Percentiles rank a stretch among this genome's conserved stretches.
These are phyloP conservation scores for Bombus vancouverensis DNA, from an alignment of 1,140 invertebrate genomes.

Conservation along the genomic window DNA sequence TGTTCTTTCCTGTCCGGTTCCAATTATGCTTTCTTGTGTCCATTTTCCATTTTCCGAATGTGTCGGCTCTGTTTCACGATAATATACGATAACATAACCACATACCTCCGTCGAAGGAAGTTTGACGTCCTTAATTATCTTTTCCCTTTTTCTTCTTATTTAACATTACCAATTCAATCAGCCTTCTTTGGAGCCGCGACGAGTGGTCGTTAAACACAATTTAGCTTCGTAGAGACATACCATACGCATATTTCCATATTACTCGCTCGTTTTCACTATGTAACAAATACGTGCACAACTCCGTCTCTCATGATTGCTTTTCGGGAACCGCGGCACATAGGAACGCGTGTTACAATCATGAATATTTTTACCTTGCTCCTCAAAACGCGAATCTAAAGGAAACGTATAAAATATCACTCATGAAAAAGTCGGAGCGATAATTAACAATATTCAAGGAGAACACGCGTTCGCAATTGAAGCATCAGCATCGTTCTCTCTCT, in stretches of 20 bases:
- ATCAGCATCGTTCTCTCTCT: constrained; percentile 21
- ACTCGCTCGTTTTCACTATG: constrained; percentile 13
- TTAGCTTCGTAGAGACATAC: constrained; percentile 57
- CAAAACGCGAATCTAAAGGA: neutral
- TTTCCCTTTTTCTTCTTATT: constrained; percentile 1
- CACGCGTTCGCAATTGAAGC: constrained; percentile 22
- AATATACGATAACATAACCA: neutral
- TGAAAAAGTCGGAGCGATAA: neutral
- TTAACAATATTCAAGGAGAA: neutral
- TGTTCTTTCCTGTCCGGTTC: constrained; percentile 12
- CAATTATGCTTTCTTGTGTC: constrained; percentile 29
- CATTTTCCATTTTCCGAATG: neutral
- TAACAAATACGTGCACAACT: constrained; percentile 32
- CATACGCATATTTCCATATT: constrained; percentile 53
- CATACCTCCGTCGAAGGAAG: constrained; percentile 26
- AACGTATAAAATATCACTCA: constrained; percentile 36
- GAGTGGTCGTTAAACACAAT: constrained; percentile 6
- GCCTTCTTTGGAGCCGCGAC: neutral
- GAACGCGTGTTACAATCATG: neutral
- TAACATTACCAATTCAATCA: constrained; percentile 46
- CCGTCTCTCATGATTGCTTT: constrained; percentile 43
- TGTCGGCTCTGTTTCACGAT: neutral
- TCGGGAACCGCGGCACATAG: constrained; percentile 34
- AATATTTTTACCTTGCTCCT: neutral
- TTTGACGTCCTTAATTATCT: neutral